Conservation (phyloP, 2,113 vertebrate species). For the Motacilla alba region DNA sequence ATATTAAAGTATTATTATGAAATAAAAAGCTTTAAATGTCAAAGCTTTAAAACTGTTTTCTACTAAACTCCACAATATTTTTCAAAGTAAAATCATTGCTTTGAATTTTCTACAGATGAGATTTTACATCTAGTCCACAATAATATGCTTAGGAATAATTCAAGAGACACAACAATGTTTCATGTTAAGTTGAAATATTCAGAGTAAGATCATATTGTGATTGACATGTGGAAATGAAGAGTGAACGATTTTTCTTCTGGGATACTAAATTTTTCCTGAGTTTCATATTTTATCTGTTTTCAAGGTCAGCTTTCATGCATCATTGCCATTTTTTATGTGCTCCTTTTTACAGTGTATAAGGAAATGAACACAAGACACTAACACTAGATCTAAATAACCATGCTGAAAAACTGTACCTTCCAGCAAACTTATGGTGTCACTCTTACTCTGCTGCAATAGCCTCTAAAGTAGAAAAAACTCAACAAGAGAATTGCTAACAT, state of each 20-base stretch:
- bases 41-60: not conserved
- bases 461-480: not conserved
- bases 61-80: not conserved
- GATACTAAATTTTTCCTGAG: not conserved
- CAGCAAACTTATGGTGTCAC: conserved; percentile 40
- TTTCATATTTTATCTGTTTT: not conserved
- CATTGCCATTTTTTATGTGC: not conserved
- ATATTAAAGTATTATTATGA: not conserved
- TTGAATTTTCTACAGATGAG: not conserved
- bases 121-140: not conserved
- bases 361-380: not conserved
- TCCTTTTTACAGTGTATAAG: not conserved
- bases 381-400: not conserved
- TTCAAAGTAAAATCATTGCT: not conserved
- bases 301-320: conserved; percentile 18
- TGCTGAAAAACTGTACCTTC: conserved; percentile 15
- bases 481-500: not conserved
- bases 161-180: not conserved
- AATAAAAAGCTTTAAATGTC: not conserved
- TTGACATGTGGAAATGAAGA: not conserved
- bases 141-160: not conserved
- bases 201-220: not conserved
- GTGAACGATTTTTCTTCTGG: not conserved
- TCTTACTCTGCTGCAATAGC: not conserved
- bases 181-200: not conserved